Evolutionary conservation across 92 coral and sea anemone species (phyloP), one percentile per base, ranked within the genome.

Genomic region (Actinernus sp.): DNA sequence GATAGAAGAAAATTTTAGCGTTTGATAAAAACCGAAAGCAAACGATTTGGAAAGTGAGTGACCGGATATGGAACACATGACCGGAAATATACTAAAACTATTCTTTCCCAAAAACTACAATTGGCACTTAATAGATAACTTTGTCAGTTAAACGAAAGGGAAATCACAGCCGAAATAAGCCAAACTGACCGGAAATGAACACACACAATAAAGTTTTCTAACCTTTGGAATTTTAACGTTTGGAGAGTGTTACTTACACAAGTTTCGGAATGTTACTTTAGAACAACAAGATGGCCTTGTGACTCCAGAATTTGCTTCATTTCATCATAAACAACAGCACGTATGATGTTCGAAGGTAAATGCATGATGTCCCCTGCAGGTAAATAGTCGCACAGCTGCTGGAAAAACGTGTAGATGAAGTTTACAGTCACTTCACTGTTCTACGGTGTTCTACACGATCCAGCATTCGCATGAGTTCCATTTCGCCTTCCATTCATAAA

Each of bases 171-270:
- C n/a, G n/a, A n/a, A n/a, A n/a, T n/a, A n/a, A n/a, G n/a, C n/a
- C n/a, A n/a, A n/a, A n/a, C n/a, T n/a, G n/a, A n/a, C n/a, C n/a
- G n/a, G n/a, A n/a, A n/a, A n/a, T n/a, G n/a, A n/a, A n/a, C n/a
- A n/a, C n/a, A n/a, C n/a, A n/a, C n/a, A n/a, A n/a, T n/a, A n/a
- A n/a, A n/a, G n/a, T 55, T 27, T 55, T 55, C 17, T 22, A 54
- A 71, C 87, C 79, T 80, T 80, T 44, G 80, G 87, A 55, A 80
- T 80, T 54, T 80, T 80, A 14, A 80, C 78, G 31, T 63, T 51
- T 3, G 80, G 56, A 26, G 44, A 80, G 40, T 71, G 55, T 61
- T 67, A 16, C 38, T 71, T 71, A 40, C 87, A 61, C 20, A 80
- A 62, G 34, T 52, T 43, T 31, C 31, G 37, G 48, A 80, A 80